A percentile compares a stretch with the other conserved stretches of the same genome.
Evolutionary conservation across 2,888 invertebrate genomes (phyloP).

Genomic region (Branchellion lobata): DNA sequence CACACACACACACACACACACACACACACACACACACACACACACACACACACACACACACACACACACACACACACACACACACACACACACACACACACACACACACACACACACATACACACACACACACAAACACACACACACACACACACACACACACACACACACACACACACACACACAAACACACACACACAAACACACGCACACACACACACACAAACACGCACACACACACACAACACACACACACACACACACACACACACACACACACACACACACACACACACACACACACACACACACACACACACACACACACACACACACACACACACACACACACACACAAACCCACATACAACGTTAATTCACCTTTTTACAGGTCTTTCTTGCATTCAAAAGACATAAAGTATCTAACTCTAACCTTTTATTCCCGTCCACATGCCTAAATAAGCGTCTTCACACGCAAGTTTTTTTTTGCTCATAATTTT

Average conservation of each 20-base stretch:
- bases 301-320: slow-evolving; percentile 4
- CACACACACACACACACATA: slow-evolving; percentile 17
- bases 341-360: too few species aligned
- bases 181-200: slow-evolving; percentile 4
- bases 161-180: slow-evolving; percentile 18
- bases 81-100: slow-evolving; percentile 22
- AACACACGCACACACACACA: background rate
- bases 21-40: slow-evolving; percentile 34
- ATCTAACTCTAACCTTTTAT: too few species aligned
- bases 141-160: slow-evolving; percentile 18
- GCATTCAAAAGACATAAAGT: too few species aligned
- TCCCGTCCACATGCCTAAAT: too few species aligned
- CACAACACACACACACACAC: background rate
- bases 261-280: slow-evolving; percentile 5
- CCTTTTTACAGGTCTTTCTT: too few species aligned
- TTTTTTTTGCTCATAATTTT: too few species aligned
- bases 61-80: slow-evolving; percentile 33
- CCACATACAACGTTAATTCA: too few species aligned
- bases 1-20: slow-evolving; percentile 33
- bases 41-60: slow-evolving; percentile 30
- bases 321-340: too few species aligned
- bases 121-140: slow-evolving; percentile 18
- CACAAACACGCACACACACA: too few species aligned
- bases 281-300: slow-evolving; percentile 15
- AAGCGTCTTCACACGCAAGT: too few species aligned